Evolutionary conservation across 1,140 invertebrate species (phyloP).

Genomic region (Cotesia glomerata): DNA sequence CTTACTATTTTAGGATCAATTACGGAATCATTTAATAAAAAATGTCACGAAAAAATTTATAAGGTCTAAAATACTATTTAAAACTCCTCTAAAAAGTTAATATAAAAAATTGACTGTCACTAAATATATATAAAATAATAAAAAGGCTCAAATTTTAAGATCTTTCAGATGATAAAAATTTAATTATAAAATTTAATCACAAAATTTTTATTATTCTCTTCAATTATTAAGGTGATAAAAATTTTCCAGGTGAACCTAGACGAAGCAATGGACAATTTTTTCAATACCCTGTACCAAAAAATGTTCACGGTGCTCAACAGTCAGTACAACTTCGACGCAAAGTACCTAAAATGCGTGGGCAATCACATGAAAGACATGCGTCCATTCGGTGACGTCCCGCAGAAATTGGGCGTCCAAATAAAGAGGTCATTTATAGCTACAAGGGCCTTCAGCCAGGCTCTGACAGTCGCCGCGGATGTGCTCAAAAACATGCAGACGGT

Average conservation of each 20-base stretch:
- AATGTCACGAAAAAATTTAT: too few relatives aligned
- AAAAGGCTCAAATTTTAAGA: too few relatives aligned
- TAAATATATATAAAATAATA: neutral
- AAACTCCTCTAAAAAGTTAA: too few relatives aligned
- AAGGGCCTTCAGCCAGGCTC: conserved; percentile 87
- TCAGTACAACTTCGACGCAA: conserved; percentile 87
- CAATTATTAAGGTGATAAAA: neutral
- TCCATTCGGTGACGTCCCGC: conserved; percentile 93
- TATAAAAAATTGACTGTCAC: too few relatives aligned
- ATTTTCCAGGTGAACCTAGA: conserved; percentile 74
- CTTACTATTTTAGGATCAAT: neutral
- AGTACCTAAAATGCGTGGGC: conserved; percentile 86
- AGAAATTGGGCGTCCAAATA: conserved; percentile 86
- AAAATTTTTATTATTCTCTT: too few relatives aligned
- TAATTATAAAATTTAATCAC: too few relatives aligned
- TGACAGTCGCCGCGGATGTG: conserved; percentile 83
- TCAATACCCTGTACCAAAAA: conserved; percentile 89
- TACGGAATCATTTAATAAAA: neutral
- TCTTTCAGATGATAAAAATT: neutral
- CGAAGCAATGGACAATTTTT: conserved; percentile 90
- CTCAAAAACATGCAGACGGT: conserved; percentile 83
- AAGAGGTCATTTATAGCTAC: conserved; percentile 93
- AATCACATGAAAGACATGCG: conserved; percentile 91
- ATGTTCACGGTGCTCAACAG: conserved; percentile 95
- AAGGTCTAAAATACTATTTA: too few relatives aligned